A percentile compares a stretch with the other conserved stretches of the same genome.
Conservation (phyloP, 2,797 vertebrate genomes). For the Stomatorhinus walkeri region DNA sequence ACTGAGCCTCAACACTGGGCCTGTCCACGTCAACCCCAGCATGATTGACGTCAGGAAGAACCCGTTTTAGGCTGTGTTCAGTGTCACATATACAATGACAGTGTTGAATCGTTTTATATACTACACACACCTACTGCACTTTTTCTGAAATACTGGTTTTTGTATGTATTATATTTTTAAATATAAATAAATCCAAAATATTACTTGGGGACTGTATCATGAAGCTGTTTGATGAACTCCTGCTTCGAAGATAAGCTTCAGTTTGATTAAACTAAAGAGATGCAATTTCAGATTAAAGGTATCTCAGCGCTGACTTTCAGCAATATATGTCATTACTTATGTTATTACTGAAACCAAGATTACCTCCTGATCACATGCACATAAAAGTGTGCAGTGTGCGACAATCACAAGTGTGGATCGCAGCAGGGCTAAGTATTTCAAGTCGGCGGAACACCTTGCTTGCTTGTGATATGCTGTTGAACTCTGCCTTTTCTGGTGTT, state of each 20-base stretch:
- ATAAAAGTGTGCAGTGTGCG: neutral
- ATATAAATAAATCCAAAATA: conserved; percentile 7
- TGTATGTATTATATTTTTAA: conserved; percentile 7
- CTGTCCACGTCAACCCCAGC: conserved; percentile 53
- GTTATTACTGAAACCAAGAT: neutral
- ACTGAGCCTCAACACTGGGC: conserved; percentile 62
- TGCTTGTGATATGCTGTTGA: neutral
- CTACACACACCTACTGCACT: neutral
- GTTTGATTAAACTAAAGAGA: neutral
- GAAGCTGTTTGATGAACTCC: neutral
- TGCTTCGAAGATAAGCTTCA: neutral
- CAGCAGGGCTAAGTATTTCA: neutral
- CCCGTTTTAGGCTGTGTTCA: conserved; percentile 61
- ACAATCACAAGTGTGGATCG: neutral
- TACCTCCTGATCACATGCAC: neutral
- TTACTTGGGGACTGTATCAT: neutral
- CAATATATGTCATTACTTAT: neutral
- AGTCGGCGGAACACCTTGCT: neutral
- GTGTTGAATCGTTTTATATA: neutral
- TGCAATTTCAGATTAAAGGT: neutral
- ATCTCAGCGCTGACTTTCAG: neutral
- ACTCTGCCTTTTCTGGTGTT: neutral
- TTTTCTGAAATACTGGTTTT: conserved; percentile 4
- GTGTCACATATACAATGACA: neutral
- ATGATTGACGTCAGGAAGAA: conserved; percentile 87